Percentiles rank a stretch among this genome's conserved stretches.
Evolutionary conservation across 1,140 invertebrate species (phyloP).

Genomic region (Bombus breviceps): DNA sequence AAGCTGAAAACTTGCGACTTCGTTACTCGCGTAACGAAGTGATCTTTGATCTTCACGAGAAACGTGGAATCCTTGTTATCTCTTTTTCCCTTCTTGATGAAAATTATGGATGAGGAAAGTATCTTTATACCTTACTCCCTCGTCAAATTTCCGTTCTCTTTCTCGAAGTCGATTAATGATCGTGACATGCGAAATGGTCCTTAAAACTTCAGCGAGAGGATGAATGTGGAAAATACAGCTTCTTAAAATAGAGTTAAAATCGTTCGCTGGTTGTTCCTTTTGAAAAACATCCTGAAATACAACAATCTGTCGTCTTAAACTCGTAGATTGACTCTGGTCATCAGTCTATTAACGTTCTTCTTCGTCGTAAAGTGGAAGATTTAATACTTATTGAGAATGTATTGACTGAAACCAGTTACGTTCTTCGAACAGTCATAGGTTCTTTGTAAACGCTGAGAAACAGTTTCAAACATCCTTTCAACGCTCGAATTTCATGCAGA

Average conservation of each 20-base stretch:
- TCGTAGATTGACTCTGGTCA: conserved; percentile 10
- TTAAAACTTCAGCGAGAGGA: neutral
- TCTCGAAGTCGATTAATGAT: neutral
- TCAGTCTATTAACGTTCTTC: neutral
- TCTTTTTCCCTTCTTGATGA: neutral
- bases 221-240: neutral
- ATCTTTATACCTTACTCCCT: neutral
- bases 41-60: neutral
- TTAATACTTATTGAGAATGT: neutral
- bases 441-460: neutral
- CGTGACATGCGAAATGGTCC: neutral
- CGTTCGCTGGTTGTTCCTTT: neutral
- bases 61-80: neutral
- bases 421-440: neutral
- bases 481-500: too few relatives aligned
- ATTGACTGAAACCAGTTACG: neutral
- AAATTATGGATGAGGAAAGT: neutral
- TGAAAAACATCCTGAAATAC: too few relatives aligned
- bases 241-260: neutral
- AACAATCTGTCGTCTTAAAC: neutral
- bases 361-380: neutral
- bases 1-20: neutral
- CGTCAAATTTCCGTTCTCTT: neutral
- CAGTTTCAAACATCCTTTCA: neutral
- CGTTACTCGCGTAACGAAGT: too few relatives aligned